These are phyloP conservation scores for Rhynchonycteris naso DNA, from an alignment of 2,797 vertebrate species.

Conservation along the genomic window DNA sequence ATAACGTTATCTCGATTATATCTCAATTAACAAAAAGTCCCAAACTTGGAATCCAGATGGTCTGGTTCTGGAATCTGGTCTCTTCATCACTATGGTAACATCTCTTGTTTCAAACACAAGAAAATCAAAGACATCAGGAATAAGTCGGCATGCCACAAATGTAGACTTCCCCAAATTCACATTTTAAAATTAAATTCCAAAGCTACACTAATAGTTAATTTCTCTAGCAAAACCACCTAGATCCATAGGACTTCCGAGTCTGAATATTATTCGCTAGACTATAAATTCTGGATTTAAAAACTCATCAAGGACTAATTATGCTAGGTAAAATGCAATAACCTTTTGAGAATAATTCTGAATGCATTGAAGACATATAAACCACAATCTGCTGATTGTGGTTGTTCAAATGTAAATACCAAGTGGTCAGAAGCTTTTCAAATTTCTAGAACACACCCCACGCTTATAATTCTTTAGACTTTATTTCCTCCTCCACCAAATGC, in stretches of 20 bases:
- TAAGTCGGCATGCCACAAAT: not conserved
- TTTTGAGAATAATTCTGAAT: not conserved
- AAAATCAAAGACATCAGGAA: not conserved
- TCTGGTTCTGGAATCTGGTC: not conserved
- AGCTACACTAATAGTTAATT: not conserved
- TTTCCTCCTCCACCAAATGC: constrained; percentile 63
- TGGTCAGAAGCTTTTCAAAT: constrained; percentile 9
- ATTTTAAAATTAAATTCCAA: not conserved
- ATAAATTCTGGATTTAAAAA: constrained; percentile 21
- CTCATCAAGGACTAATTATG: not conserved
- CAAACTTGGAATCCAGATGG: not conserved
- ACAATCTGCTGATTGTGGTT: not conserved
- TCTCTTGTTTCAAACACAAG: not conserved
- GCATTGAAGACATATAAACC: constrained; percentile 55
- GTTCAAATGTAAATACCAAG: constrained; percentile 53
- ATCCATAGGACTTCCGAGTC: not conserved
- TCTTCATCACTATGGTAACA: not conserved
- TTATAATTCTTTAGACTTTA: not conserved
- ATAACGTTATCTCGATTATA: not conserved
- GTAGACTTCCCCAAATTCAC: not conserved
- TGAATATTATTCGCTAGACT: not conserved
- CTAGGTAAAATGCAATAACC: constrained; percentile 5
- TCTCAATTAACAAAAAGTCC: not conserved
- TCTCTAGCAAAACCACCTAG: not conserved
- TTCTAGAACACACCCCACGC: not conserved